Evolutionary conservation across 2,888 invertebrate species (phyloP), one percentile per base, ranked within the genome.

Genomic region (Agrochola lota): DNA sequence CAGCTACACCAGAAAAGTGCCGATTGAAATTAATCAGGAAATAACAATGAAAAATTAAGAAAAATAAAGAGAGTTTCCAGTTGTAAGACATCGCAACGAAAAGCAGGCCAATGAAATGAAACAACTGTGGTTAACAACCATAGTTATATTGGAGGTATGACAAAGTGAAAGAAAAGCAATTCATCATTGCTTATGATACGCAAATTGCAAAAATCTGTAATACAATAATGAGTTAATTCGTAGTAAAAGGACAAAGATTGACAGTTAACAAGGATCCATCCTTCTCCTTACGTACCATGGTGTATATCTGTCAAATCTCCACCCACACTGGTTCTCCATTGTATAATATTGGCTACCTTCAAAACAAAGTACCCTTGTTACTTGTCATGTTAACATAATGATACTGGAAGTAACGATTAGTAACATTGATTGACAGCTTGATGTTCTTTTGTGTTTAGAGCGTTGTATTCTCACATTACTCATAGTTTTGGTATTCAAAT

Each of bases 391-490:
- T 52, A 20, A 70, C 64, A 46, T 62, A 26, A 52, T 67, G 52
- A 71, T 60, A 62, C n/a, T 84, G 57, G 30, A 59, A 57, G 46
- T 55, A 59, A 72, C 59, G 15, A 84, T 84, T 80, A 76, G 57
- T 59, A n/a, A 46, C 11, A 9, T 20, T 6, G 17, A 52, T 43
- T 43, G 70, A 78, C 74, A 72, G 46, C 35, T 57, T 26, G 49
- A 62, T 15, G 59, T 60, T 62, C 67, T 63, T 52, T 79, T 79
- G 68, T 80, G 23, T 71, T 49, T 9, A 6, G 8, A 40, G 60
- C 49, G n/a, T n/a, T 8, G 1, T 17, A 20, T 84, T 84, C 76
- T 70, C 76, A 83, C 72, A 72, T 66, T 72, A 76, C 12, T 76
- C 84, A 80, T 23, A 49, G 17, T 17, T 57, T 52, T 59, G 76